Base-by-base conservation (phyloP, 2,888 invertebrate species). In the Apodemia duryi region DNA sequence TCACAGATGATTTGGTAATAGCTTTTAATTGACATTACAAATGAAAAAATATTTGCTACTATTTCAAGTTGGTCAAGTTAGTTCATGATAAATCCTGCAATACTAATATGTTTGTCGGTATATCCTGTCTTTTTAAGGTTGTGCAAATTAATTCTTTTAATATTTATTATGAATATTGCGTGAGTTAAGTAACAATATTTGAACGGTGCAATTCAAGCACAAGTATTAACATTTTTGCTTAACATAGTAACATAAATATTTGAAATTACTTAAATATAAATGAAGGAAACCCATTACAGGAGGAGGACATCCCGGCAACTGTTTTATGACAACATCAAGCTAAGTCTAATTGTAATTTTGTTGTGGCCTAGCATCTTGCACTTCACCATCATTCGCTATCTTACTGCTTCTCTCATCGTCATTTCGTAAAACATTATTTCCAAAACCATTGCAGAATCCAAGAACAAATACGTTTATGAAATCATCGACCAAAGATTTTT, bases 261-360 rank as follows among this genome's bases (percentile, higher is more conserved):
- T 57, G 32, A 13, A 57, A 57, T 57, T 57, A 32, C 11, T 57
- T 57, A 35, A 57, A 57, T 57, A 57, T 70, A 68, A 71, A 68
- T 71, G 68, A 65, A 72, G 62, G 32, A 66, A 57, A 49, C 65
- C 63, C 67, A 67, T 75, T 75, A 67, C 90, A 91, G 91, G 91
- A 86, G 82, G 90, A 88, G 84, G 91, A 91, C 84, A 84, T 88
- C 83, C 91, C 91, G 63, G 91, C 88, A 61, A 91, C 91, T 72
- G 82, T 90, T 73, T 86, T 91, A 74, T 91, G 84, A 89, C 83
- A 77, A 72, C 85, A 77, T 73, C 85, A 86, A 91, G 91, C 89
- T 91, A 91, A 91, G 91, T 91, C 84, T 76, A 81, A 83, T 83
- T 78, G 79, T 84, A 80, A 83, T 79, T 86, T 79, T 86, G 83